A percentile compares a stretch with the other conserved stretches of the same genome.
phyloP scores from a whole-genome alignment of 2,888 invertebrate genomes.

The Blera fallax region DNA sequence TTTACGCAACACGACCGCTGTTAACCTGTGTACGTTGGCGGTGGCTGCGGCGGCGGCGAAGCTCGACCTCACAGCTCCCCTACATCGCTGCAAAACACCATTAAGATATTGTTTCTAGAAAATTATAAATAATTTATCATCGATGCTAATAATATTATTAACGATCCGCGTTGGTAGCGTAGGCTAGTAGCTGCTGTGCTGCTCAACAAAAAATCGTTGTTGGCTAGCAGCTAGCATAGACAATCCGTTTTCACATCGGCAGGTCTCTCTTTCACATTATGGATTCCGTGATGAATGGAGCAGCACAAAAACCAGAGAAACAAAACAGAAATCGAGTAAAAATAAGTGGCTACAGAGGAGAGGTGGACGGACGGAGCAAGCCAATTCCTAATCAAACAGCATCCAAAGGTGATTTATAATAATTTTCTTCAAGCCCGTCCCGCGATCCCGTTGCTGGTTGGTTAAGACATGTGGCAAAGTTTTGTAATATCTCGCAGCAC shows the following conservation, averaged over 20 bases:
- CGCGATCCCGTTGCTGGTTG: not conserved
- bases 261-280: not conserved
- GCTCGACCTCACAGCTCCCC: not conserved
- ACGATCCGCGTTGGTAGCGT: conserved; percentile 32
- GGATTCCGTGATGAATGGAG: conserved; percentile 29
- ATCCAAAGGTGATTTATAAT: conserved; percentile 34
- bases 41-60: not conserved
- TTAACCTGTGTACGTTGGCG: not conserved
- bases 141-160: conserved; percentile 33
- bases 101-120: conserved; percentile 43
- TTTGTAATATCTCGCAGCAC: conserved; percentile 31
- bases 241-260: not conserved
- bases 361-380: not conserved
- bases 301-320: not conserved
- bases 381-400: conserved; percentile 42
- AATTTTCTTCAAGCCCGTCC: conserved; percentile 5
- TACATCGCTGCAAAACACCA: conserved; percentile 12
- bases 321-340: not conserved
- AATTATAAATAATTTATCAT: conserved; percentile 51
- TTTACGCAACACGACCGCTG: conserved; percentile 44
- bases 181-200: conserved; percentile 32
- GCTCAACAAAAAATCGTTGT: not conserved
- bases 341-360: not conserved
- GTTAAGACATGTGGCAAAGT: conserved; percentile 11
- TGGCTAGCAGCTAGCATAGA: not conserved